A percentile compares a stretch with the other conserved stretches of the same genome.
These are phyloP conservation scores for Hymenochirus boettgeri DNA, from an alignment of 2,113 vertebrate species.

Conservation along the genomic window DNA sequence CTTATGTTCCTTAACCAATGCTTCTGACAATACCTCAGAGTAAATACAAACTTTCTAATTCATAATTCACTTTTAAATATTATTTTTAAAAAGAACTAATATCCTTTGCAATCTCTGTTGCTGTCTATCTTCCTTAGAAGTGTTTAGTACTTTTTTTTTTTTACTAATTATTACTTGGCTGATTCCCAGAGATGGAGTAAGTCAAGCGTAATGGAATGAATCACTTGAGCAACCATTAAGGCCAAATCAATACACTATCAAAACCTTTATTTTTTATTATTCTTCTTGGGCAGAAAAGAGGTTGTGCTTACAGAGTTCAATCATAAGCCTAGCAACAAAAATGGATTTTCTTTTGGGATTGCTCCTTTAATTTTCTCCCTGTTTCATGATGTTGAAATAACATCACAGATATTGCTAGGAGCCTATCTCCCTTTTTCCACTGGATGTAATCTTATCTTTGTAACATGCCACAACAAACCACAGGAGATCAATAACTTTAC, in stretches of 20 bases:
- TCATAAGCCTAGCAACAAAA: neutral
- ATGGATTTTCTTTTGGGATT: neutral
- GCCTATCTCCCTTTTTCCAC: neutral
- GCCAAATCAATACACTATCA: neutral
- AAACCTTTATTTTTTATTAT: neutral
- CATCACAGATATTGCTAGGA: neutral
- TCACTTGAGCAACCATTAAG: neutral
- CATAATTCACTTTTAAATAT: no score
- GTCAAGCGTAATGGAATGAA: slow-evolving; percentile 1
- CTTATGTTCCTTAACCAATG: no score
- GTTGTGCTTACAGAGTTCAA: neutral
- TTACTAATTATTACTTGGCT: neutral
- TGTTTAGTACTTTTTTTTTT: neutral
- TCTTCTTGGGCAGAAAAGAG: neutral
- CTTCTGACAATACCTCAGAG: no score
- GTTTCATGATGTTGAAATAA: neutral
- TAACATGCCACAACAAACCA: neutral
- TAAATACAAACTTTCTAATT: no score
- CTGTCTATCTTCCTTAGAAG: neutral
- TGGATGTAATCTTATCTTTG: neutral
- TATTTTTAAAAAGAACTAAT: no score
- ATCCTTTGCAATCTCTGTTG: no score
- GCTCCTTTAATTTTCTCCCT: neutral
- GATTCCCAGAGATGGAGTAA: slow-evolving; percentile 1
- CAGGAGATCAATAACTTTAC: no score